Evolutionary conservation across 2,113 vertebrate genomes (phyloP).

Genomic region (Chloebia gouldiae): DNA sequence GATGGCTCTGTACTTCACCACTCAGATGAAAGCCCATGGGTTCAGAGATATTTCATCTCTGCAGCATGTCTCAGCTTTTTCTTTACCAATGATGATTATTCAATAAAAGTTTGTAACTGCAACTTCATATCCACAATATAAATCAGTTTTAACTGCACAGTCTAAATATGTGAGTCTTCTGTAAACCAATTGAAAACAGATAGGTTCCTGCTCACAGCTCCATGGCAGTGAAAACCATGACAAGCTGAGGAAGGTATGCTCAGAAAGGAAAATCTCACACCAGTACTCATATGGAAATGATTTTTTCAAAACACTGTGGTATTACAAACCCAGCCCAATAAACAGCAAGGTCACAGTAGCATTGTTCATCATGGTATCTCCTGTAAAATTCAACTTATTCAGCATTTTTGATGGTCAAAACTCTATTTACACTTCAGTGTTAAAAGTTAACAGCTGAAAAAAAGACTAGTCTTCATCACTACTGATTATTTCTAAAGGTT

Average conservation of each 20-base stretch:
- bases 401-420: background rate
- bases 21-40: background rate
- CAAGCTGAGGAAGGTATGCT: constrained; percentile 24
- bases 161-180: constrained; percentile 7
- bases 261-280: constrained; percentile 47
- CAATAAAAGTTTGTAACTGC: constrained; percentile 28
- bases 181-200: constrained; percentile 48
- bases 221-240: constrained; percentile 24
- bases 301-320: constrained; percentile 6
- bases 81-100: background rate
- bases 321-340: constrained; percentile 6
- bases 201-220: background rate
- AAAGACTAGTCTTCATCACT: background rate
- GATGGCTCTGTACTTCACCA: background rate
- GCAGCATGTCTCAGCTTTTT: background rate
- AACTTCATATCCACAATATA: constrained; percentile 39
- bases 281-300: constrained; percentile 53
- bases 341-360: constrained; percentile 10
- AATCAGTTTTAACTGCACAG: constrained; percentile 13
- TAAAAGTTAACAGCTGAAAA: background rate
- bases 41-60: background rate
- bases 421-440: background rate
- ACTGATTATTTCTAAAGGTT: background rate
- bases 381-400: background rate
- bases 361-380: constrained; percentile 6